Base-by-base conservation (phyloP, 2,113 vertebrate species). In the Sceloporus tristichus region DNA sequence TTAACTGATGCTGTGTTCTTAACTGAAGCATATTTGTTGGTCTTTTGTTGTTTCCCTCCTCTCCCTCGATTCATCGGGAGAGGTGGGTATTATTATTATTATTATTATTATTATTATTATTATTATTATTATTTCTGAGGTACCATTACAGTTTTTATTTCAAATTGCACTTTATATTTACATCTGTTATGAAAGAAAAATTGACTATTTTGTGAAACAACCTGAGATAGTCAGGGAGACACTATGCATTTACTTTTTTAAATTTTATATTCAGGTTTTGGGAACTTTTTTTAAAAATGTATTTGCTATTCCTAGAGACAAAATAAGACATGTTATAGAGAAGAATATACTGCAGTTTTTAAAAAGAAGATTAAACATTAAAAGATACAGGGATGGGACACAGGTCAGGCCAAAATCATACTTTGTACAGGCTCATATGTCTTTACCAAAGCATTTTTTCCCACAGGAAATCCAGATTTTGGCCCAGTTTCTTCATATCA, bases 361-460 rank as follows among this genome's bases (percentile, higher is more conserved):
- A 48, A 88, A 76, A 25, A 1, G 38, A 81, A 86, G 8, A 4
- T 56, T 86, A 88, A 88, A 66, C 4, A 80, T 74, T 6, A 77
- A 40, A 80, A 80, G n/a, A 62, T 83, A 79, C 54, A 1, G 9
- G 62, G 18, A 77, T 81, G 62, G 89, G 62, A 27, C 84, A 38
- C 38, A 73, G 19, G 1, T 0, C 18, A 91, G 85, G 53, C 75
- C 88, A 48, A 53, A 84, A 87, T n/a, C n/a, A 90, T 62, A 25
- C 40, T 86, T 54, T 2, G 40, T 9, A 53, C 79, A 80, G 77
- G 29, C 4, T 48, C 2, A 27, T 48, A 53, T 10, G 27, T 8
- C 56, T 81, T 90, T 21, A 85, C 80, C 78, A 85, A 77, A 82
- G 16, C 54, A 89, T 70, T 59, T 81, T 88, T 90, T 83, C 86